A percentile compares a stretch with the other conserved stretches of the same genome.
phyloP scores from a whole-genome alignment of 2,113 vertebrate species.

The Donacobius atricapilla region DNA sequence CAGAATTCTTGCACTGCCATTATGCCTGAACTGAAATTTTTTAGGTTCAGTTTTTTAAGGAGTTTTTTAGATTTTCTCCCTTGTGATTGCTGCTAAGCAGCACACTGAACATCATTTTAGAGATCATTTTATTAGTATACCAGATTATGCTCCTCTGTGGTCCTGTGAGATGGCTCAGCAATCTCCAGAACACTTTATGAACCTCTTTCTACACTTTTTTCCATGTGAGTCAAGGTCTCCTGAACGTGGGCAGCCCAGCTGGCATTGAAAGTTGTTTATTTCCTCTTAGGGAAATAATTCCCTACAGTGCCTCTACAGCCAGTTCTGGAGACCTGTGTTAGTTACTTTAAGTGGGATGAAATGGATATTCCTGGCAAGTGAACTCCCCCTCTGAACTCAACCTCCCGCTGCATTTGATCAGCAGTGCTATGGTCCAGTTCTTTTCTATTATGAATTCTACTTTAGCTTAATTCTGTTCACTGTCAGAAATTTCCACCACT shows the following conservation, averaged over 20 bases:
- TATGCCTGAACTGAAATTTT: neutral
- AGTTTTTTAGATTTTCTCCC: neutral
- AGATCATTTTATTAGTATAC: neutral
- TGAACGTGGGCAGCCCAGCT: neutral
- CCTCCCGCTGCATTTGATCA: neutral
- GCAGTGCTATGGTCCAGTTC: neutral
- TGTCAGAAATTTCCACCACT: neutral
- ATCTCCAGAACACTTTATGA: neutral
- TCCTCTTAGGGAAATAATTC: neutral
- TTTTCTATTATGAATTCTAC: neutral
- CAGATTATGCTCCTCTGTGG: neutral
- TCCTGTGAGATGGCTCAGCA: neutral
- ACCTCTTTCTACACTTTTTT: neutral
- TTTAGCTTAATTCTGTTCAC: neutral
- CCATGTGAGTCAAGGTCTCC: neutral
- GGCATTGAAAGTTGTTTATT: neutral
- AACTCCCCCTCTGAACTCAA: neutral
- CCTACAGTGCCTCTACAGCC: neutral
- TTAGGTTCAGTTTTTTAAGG: no score
- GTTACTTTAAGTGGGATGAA: neutral
- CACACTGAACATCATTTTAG: neutral
- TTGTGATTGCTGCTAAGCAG: neutral
- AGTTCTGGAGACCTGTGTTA: neutral
- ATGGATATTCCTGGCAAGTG: neutral
- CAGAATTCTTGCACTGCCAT: neutral